Percentiles rank a stretch among this genome's conserved stretches.
These are phyloP conservation scores for Vidua macroura DNA, from an alignment of 2,113 vertebrate species.

Conservation along the genomic window DNA sequence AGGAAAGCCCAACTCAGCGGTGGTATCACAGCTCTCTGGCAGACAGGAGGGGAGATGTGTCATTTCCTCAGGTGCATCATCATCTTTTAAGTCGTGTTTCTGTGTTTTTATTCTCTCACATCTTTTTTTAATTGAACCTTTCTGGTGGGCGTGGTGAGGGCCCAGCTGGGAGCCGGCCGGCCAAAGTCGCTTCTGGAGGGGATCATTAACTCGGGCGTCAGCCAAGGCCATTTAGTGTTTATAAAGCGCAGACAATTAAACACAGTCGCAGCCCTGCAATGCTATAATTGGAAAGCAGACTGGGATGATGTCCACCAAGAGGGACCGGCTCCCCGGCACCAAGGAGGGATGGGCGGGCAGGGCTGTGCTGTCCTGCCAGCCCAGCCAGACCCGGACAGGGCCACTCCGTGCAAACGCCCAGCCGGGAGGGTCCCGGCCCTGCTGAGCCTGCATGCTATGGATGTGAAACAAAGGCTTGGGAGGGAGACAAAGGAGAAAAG, in stretches of 20 bases:
- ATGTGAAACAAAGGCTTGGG: background rate
- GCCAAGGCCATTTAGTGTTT: constrained; percentile 50
- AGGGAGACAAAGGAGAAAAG: background rate
- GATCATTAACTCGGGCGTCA: constrained; percentile 62
- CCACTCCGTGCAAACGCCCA: rapidly evolving
- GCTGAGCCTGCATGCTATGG: rapidly evolving
- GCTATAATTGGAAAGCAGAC: constrained; percentile 58
- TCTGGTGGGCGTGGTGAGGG: background rate
- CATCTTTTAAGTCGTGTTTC: constrained; percentile 17
- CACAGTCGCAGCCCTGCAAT: constrained; percentile 7
- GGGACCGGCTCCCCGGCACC: background rate
- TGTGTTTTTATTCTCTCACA: background rate
- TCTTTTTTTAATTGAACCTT: constrained; percentile 32
- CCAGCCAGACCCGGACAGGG: background rate
- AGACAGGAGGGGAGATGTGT: background rate
- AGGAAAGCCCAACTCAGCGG: background rate
- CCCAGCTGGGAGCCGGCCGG: background rate
- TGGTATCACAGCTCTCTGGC: rapidly evolving
- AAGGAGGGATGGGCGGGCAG: background rate
- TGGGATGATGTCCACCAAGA: background rate
- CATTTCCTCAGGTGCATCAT: constrained; percentile 38
- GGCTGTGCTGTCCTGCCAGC: background rate
- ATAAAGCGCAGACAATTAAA: constrained; percentile 58
- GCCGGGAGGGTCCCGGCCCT: background rate
- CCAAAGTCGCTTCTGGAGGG: constrained; percentile 57